Evolutionary conservation across 2,888 invertebrate species (phyloP).

Genomic region (Amphipoea lucens): DNA sequence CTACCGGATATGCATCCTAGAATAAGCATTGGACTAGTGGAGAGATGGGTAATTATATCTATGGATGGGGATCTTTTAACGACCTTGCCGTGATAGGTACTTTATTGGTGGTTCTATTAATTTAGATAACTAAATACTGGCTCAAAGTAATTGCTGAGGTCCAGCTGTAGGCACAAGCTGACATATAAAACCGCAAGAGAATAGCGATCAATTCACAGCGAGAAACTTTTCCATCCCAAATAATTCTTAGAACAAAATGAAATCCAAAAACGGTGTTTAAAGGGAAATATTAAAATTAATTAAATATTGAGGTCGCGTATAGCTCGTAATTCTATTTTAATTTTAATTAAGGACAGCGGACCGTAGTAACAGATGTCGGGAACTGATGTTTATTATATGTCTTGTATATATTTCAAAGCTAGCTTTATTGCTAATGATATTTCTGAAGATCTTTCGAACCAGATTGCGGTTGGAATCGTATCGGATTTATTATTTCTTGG

Average conservation of each 20-base stretch:
- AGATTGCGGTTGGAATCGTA: conserved; percentile 46
- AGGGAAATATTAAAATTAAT: conserved; percentile 74
- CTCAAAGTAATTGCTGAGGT: not conserved
- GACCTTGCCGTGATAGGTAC: no score
- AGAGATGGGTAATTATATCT: no score
- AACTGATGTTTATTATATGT: conserved; percentile 76
- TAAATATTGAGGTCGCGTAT: conserved; percentile 81
- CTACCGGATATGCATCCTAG: no score
- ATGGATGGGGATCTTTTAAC: no score
- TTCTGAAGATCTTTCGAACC: conserved; percentile 52
- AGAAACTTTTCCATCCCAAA: conserved; percentile 50
- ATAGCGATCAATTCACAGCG: conserved; percentile 6
- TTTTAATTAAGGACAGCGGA: conserved; percentile 82
- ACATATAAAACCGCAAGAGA: conserved; percentile 1
- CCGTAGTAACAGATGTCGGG: conserved; percentile 81
- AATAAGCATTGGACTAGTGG: no score
- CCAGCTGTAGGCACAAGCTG: not conserved
- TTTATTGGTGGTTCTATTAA: not conserved
- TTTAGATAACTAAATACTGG: not conserved
- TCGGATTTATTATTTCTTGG: conserved; percentile 31
- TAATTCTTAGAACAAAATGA: conserved; percentile 60
- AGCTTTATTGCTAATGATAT: conserved; percentile 62
- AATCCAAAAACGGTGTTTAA: conserved; percentile 66
- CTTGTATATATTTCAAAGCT: conserved; percentile 65
- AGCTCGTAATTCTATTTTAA: conserved; percentile 82